A percentile compares a stretch with the other conserved stretches of the same genome.
phyloP scores from a whole-genome alignment of 2,888 invertebrate species.

The Catocala sponsa region DNA sequence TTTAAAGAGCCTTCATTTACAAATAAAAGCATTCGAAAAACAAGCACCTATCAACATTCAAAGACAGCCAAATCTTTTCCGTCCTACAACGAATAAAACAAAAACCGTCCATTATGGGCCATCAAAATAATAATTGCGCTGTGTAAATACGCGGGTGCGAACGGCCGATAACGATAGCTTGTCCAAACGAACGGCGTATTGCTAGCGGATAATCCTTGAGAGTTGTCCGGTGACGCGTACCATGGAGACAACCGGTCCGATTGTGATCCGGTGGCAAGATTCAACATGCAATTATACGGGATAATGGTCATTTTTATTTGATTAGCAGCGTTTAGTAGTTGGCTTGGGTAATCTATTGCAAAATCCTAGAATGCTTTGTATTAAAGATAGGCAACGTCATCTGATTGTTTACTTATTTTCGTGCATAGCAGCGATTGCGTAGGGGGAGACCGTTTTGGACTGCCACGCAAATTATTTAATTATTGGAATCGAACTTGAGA shows the following conservation, averaged over 20 bases:
- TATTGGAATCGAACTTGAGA: too few relatives aligned
- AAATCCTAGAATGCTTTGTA: too few relatives aligned
- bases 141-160: constrained; percentile 65
- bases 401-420: too few relatives aligned
- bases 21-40: too few relatives aligned
- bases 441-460: too few relatives aligned
- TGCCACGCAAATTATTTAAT: too few relatives aligned
- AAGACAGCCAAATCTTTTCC: too few relatives aligned
- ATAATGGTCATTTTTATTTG: background rate
- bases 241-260: constrained; percentile 49
- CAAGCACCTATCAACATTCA: too few relatives aligned
- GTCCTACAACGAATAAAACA: constrained; percentile 20
- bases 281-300: constrained; percentile 1
- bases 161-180: constrained; percentile 63
- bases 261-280: constrained; percentile 31
- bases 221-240: constrained; percentile 63
- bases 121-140: constrained; percentile 44
- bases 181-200: constrained; percentile 67
- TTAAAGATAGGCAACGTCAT: too few relatives aligned
- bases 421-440: too few relatives aligned
- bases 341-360: too few relatives aligned
- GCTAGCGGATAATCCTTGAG: constrained; percentile 66
- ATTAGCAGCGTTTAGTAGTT: background rate
- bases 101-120: constrained; percentile 27
- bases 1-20: too few relatives aligned